These are phyloP conservation scores for Clarias gariepinus DNA, from an alignment of 2,113 vertebrate genomes.

Conservation along the genomic window DNA sequence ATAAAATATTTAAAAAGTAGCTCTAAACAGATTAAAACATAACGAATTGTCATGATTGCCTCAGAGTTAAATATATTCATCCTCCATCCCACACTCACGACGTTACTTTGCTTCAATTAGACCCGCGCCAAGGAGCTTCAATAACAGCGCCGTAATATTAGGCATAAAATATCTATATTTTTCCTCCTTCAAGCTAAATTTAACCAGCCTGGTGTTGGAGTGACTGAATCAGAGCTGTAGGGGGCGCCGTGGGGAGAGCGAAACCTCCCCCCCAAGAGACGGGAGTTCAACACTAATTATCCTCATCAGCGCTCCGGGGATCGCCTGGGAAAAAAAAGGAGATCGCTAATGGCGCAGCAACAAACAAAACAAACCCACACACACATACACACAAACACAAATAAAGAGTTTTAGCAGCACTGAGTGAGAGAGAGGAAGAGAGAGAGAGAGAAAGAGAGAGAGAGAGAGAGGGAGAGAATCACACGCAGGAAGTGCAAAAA, in stretches of 20 bases:
- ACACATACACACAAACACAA: slow-evolving; percentile 23
- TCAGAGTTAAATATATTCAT: not conserved
- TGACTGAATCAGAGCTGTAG: slow-evolving; percentile 2
- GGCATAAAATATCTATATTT: not conserved
- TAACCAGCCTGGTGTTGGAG: slow-evolving; percentile 12
- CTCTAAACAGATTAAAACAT: no score
- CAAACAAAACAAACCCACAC: slow-evolving; percentile 31
- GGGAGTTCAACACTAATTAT: slow-evolving; percentile 72
- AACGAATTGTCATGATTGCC: not conserved
- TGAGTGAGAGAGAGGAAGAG: not conserved
- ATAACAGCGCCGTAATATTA: slow-evolving; percentile 19
- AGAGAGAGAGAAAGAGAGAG: not conserved
- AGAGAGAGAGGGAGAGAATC: not conserved
- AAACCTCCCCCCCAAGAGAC: slow-evolving; percentile 58
- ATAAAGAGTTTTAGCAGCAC: slow-evolving; percentile 34
- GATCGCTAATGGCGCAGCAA: slow-evolving; percentile 19
- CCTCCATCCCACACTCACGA: not conserved
- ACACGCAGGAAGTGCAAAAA: no score
- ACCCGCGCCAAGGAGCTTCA: not conserved
- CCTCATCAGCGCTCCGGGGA: slow-evolving; percentile 68
- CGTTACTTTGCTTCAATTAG: slow-evolving; percentile 10
- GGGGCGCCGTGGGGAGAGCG: slow-evolving; percentile 25
- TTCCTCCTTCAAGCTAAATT: slow-evolving; percentile 26
- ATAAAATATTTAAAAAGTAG: no score
- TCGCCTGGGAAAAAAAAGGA: slow-evolving; percentile 41